A percentile compares a stretch with the other conserved stretches of the same genome.
Conservation (phyloP, 2,888 invertebrate species). For the Latrodectus hesperus region DNA sequence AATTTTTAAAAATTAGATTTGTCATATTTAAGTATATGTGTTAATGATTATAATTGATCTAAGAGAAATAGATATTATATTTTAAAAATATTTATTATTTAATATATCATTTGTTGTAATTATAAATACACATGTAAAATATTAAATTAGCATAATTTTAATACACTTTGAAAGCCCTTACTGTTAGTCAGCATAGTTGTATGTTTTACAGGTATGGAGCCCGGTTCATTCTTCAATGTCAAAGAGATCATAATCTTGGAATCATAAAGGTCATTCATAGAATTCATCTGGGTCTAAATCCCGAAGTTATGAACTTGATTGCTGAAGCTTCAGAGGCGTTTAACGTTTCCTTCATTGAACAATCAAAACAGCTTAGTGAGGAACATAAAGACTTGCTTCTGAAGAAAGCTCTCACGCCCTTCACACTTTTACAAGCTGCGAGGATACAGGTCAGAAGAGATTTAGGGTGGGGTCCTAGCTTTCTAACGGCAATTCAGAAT, state of each 20-base stretch:
- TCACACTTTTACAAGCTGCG: constrained; percentile 81
- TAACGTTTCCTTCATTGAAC: constrained; percentile 85
- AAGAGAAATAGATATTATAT: no score
- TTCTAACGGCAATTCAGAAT: constrained; percentile 76
- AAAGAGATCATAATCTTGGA: constrained; percentile 88
- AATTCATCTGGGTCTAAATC: constrained; percentile 77
- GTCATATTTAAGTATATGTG: no score
- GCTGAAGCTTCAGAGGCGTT: constrained; percentile 85
- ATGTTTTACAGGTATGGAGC: constrained; percentile 81
- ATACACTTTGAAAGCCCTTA: not conserved
- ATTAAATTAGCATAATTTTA: not conserved
- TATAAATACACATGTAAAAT: not conserved
- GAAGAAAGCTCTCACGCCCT: constrained; percentile 81
- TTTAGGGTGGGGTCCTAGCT: constrained; percentile 76
- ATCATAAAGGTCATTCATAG: constrained; percentile 86
- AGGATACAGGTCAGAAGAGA: constrained; percentile 79
- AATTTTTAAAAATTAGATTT: no score
- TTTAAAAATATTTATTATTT: no score
- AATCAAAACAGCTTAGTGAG: constrained; percentile 81
- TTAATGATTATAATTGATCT: no score
- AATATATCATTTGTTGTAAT: no score
- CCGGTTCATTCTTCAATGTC: constrained; percentile 81
- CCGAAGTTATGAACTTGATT: constrained; percentile 79
- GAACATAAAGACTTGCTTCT: constrained; percentile 82
- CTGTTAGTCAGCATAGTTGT: not conserved